A percentile compares a stretch with the other conserved stretches of the same genome.
Conservation (phyloP, 1,140 invertebrate species). For the Drosophila lacteicornis region DNA sequence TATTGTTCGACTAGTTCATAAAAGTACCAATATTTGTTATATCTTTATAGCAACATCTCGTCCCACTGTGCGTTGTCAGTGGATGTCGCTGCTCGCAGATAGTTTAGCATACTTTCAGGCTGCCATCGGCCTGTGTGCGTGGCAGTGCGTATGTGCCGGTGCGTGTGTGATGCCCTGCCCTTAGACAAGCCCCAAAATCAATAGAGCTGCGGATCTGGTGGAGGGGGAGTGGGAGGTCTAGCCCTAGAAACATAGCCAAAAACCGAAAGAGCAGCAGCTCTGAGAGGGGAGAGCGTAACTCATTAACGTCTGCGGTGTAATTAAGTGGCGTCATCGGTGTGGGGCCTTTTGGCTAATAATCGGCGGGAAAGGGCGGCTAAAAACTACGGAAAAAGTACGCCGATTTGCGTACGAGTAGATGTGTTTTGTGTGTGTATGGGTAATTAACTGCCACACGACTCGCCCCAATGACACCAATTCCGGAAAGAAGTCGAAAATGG, state of each 20-base stretch:
- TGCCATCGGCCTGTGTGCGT: conserved; percentile 9
- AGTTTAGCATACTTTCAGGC: conserved; percentile 60
- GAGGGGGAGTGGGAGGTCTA: conserved; percentile 8
- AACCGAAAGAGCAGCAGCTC: conserved; percentile 16
- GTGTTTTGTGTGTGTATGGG: conserved; percentile 30
- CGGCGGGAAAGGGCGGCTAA: conserved; percentile 6
- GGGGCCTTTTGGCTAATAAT: conserved; percentile 13
- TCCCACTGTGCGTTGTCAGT: conserved; percentile 31
- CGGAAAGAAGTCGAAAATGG: conserved; percentile 34
- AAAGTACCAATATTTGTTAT: no score
- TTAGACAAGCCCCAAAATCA: conserved; percentile 52
- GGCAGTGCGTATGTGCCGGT: conserved; percentile 1
- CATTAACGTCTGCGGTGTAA: conserved; percentile 52
- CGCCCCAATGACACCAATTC: conserved; percentile 77
- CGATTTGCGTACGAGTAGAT: conserved; percentile 23
- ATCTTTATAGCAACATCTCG: background rate
- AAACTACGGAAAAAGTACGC: conserved; percentile 13
- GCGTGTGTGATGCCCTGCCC: conserved; percentile 26
- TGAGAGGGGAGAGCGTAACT: conserved; percentile 12
- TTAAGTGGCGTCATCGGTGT: conserved; percentile 38
- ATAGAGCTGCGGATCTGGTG: conserved; percentile 21
- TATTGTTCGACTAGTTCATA: no score
- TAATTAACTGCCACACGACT: conserved; percentile 62
- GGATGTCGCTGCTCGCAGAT: conserved; percentile 8
- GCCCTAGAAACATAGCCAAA: conserved; percentile 5